Evolutionary conservation across 2,888 invertebrate genomes (phyloP), one percentile per base, ranked within the genome.

Genomic region (Sisyra nigra): DNA sequence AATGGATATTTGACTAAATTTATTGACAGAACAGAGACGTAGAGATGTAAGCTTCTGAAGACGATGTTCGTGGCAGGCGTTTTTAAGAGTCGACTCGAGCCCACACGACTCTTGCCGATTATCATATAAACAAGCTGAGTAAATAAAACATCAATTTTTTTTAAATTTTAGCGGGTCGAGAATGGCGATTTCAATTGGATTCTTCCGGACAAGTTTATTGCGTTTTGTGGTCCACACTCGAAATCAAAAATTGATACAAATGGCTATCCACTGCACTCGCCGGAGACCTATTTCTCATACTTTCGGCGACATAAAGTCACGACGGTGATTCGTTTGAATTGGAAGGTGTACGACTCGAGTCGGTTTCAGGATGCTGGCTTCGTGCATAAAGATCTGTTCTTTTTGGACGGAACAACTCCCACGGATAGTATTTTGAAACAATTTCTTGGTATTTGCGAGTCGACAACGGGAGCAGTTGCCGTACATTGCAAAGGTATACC

Each of bases 161-260:
- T 31, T 46, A 49, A 45, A 49, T 57, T 59, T 15, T 61, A 85
- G 80, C 81, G 87, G 67, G 97, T 98, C 14, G 93, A 97, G 65
- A 93, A 96, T 63, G 98, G 98, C 19, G 98, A 98, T 60, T 74
- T 98, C 43, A 98, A 97, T 68, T 98, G 98, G 98, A 89, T 98
- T 54, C 75, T 98, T 32, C 97, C 97, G 5, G 83, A 81, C 48
- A 97, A 97, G 65, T 91, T 93, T 67, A 74, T 98, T 43, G 97
- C 96, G 3, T 98, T 98, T 65, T 96, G 94, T 62, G 97, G 98
- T 0, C 98, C 98, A 2, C 91, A 96, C 65, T 80, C 88, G 46
- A 81, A 83, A 55, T 83, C 85, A 30, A 81, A 83, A 52, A 72
- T 87, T 50, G 85, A 91, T 24, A 24, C 24, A 61, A 83, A 87